Conservation (phyloP, 1,140 invertebrate species). For the Trissolcus basalis region DNA sequence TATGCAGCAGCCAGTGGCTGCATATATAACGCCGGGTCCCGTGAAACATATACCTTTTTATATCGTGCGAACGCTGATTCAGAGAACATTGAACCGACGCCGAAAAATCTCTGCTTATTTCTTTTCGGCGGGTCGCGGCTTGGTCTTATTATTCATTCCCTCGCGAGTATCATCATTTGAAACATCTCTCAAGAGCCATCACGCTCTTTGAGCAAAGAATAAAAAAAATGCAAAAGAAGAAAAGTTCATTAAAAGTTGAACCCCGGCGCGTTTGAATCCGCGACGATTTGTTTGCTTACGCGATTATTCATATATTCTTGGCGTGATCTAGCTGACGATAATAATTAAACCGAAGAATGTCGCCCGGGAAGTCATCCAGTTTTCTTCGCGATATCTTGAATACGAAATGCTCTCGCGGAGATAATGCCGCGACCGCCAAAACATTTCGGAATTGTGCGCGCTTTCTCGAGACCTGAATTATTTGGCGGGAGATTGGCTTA, state of each 20-base stretch:
- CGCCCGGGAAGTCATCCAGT: constrained; percentile 21
- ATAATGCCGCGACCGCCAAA: constrained; percentile 15
- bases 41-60: constrained; percentile 30
- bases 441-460: background rate
- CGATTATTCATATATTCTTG: constrained; percentile 47
- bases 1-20: constrained; percentile 33
- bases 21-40: constrained; percentile 35
- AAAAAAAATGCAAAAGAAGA: constrained; percentile 10
- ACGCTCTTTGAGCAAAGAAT: background rate
- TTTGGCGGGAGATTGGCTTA: constrained; percentile 15
- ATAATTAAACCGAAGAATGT: constrained; percentile 47
- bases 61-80: constrained; percentile 27
- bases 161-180: constrained; percentile 18
- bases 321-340: constrained; percentile 2
- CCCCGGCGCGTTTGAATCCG: constrained; percentile 15
- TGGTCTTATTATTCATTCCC: constrained; percentile 42
- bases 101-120: constrained; percentile 9
- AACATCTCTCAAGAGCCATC: no score
- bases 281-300: constrained; percentile 27
- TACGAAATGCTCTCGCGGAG: constrained; percentile 30
- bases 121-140: background rate
- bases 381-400: constrained; percentile 34
- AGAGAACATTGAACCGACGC: constrained; percentile 30
- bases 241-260: constrained; percentile 53
- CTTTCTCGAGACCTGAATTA: constrained; percentile 12